Conservation (phyloP, 2,888 invertebrate species). For the Plagodis dolabraria region DNA sequence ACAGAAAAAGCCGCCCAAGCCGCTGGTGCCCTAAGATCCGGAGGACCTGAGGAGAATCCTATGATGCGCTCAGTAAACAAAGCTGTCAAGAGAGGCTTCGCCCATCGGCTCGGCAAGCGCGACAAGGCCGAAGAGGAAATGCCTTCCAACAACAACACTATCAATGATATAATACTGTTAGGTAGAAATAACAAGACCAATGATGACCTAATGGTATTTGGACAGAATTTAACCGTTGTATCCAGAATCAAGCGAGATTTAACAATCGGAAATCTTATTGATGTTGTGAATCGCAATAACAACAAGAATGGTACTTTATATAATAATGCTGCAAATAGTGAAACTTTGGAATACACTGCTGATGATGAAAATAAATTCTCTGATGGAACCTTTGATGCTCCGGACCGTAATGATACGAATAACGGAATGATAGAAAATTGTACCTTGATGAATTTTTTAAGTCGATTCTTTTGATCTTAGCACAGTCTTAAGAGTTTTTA, state of each 20-base stretch:
- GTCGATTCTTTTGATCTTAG: conserved; percentile 8
- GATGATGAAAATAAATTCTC: not conserved
- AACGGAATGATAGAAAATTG: conserved; percentile 14
- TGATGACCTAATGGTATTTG: not conserved
- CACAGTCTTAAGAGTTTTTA: not conserved
- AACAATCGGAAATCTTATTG: not conserved
- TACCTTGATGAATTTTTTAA: conserved; percentile 16
- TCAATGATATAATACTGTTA: conserved; percentile 28
- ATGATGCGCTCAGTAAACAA: conserved; percentile 60
- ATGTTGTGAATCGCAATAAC: not conserved
- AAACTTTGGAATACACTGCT: not conserved
- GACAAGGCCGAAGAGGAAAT: conserved; percentile 43
- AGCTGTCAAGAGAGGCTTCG: conserved; percentile 55
- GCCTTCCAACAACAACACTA: conserved; percentile 42
- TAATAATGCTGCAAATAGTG: not conserved
- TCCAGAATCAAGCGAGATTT: conserved; percentile 5
- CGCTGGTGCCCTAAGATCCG: conserved; percentile 54
- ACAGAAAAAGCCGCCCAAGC: conserved; percentile 61
- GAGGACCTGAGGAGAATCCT: conserved; percentile 31
- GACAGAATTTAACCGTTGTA: conserved; percentile 19
- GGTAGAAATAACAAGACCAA: conserved; percentile 8
- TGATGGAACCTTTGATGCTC: not conserved
- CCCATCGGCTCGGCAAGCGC: conserved; percentile 54
- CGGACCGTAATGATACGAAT: conserved; percentile 5
- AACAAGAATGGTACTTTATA: not conserved